Base-by-base conservation (phyloP, 2,113 vertebrate genomes). In the Parotia lawesii region DNA sequence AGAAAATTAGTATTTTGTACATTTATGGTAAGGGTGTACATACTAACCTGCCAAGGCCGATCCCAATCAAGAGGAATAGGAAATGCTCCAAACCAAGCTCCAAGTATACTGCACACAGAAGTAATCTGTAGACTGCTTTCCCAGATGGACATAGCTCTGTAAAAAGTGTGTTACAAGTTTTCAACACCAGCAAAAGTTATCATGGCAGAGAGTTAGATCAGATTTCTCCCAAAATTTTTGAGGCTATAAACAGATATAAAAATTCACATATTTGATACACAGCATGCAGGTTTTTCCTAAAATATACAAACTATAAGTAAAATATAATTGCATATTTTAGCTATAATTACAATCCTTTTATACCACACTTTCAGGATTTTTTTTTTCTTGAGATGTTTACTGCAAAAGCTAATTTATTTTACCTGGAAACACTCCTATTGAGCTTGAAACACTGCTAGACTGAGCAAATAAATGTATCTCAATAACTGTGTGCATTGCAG, bases 41-140 rank as follows among this genome's bases (percentile, higher is more conserved):
- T 66, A 97, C 98, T 97, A 61, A 99, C 99, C 99, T 99, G 99
- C 99, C 99, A 99, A 7, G 99, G 99, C 80, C 99, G 97, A 97
- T 99, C 99, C 99, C 99, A 99, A 86, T 99, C 99, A 56, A 99
- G 97, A 50, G 99, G 99, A 93, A 99, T 99, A 54, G 99, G 99
- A 95, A 99, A 98, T 37, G 99, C 99, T 96, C 99, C 99, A 80
- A 99, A 88, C 99, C 99, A 99, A 76, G 98, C 97, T 95, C 99
- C 99, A 40, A 99, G 75, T 64, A 99, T 42, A 48, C 98, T 99
- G 94, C 98, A 98, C 50, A 98, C 62, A 2, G 98, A 98, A 48
- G 98, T 99, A 31, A 99, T 99, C 97, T 99, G 98, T 14, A 99
- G 98, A 95, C 98, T 99, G 38, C 98, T 99, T 96, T 99, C 99